Percentiles rank a stretch among this genome's conserved stretches.
Evolutionary conservation across 1,140 invertebrate species (phyloP).

Genomic region (Rhagoletis pomonella): DNA sequence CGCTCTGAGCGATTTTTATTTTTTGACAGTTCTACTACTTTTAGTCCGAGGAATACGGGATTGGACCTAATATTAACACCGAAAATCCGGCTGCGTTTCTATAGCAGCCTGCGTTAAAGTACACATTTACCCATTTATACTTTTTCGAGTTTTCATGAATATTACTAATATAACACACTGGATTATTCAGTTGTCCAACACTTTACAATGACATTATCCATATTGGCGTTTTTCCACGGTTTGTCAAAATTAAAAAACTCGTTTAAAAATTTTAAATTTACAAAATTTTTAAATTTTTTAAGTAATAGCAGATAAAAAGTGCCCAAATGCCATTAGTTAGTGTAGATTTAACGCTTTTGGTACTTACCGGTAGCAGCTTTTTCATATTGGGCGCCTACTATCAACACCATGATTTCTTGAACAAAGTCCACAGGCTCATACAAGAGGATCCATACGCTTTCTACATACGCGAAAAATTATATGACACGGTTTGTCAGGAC

Average conservation of each 20-base stretch:
- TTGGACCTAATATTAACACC: too few relatives aligned
- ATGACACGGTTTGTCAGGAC: slow-evolving; percentile 59
- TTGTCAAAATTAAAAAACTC: neutral
- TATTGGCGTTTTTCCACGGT: neutral
- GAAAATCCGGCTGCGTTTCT: too few relatives aligned
- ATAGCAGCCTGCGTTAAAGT: too few relatives aligned
- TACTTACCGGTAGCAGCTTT: slow-evolving; percentile 64
- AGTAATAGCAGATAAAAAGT: neutral
- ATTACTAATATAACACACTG: neutral
- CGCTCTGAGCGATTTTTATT: too few relatives aligned
- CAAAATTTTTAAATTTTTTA: neutral
- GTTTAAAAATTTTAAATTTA: neutral
- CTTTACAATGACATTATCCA: neutral
- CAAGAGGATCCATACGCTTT: slow-evolving; percentile 67
- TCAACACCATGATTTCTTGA: slow-evolving; percentile 64
- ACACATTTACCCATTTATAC: too few relatives aligned
- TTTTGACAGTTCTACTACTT: too few relatives aligned
- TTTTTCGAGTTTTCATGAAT: too few relatives aligned
- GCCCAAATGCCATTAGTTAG: neutral
- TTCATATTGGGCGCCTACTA: slow-evolving; percentile 67
- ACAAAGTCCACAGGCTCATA: slow-evolving; percentile 62
- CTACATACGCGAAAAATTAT: slow-evolving; percentile 64
- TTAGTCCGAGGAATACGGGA: too few relatives aligned
- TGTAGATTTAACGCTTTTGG: neutral
- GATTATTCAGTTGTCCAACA: neutral